These are phyloP conservation scores for Sesamia nonagrioides DNA, from an alignment of 1,140 invertebrate genomes.

Conservation along the genomic window DNA sequence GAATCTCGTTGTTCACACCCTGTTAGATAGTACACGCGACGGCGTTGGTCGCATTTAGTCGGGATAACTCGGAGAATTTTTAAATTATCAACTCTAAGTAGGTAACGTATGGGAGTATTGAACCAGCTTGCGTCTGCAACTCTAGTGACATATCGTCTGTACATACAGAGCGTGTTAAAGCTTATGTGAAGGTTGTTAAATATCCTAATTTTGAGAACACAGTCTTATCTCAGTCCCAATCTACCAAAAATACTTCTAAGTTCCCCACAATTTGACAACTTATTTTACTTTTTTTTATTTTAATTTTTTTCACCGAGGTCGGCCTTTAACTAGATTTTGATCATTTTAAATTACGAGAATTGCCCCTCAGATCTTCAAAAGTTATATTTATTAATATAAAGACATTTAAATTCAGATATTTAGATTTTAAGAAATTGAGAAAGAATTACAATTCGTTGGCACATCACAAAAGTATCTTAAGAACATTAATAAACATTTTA, in stretches of 20 bases:
- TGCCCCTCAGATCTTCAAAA: background rate
- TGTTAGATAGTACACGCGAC: background rate
- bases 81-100: conserved; percentile 54
- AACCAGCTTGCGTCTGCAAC: conserved; percentile 28
- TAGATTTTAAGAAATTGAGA: too few species aligned
- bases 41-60: conserved; percentile 41
- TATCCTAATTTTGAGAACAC: too few species aligned
- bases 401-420: too few species aligned
- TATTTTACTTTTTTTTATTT: too few species aligned
- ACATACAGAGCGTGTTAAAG: conserved; percentile 10
- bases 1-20: conserved; percentile 1
- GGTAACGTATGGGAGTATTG: conserved; percentile 47
- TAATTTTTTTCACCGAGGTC: too few species aligned
- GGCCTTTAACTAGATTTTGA: too few species aligned
- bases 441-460: too few species aligned
- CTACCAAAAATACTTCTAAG: too few species aligned
- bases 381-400: too few species aligned
- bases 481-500: background rate
- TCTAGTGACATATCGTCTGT: conserved; percentile 10
- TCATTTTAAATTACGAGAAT: too few species aligned
- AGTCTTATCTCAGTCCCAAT: too few species aligned
- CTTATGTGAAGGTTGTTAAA: background rate
- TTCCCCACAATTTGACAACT: too few species aligned
- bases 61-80: conserved; percentile 53
- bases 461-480: background rate